A percentile compares a stretch with the other conserved stretches of the same genome.
phyloP scores from a whole-genome alignment of 1,140 invertebrate species.

The Dendroctonus ponderosae region DNA sequence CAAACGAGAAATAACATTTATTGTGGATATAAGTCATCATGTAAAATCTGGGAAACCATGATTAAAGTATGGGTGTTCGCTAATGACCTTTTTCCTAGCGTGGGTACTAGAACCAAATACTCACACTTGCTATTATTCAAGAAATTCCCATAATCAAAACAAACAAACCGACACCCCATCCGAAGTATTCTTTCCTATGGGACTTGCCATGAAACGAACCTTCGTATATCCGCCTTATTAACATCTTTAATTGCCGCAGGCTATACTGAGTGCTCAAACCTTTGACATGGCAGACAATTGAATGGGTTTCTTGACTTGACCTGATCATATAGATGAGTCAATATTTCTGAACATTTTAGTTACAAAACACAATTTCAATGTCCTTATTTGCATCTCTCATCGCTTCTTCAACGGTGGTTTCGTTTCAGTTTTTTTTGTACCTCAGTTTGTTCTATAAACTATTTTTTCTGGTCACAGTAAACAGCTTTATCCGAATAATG shows the following conservation, averaged over 20 bases:
- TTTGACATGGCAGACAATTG: too few species aligned
- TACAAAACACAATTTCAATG: too few species aligned
- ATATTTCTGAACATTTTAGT: too few species aligned
- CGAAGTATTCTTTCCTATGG: slow-evolving; percentile 17
- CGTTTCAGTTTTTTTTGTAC: neutral
- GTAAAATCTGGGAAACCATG: too few species aligned
- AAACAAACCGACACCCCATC: slow-evolving; percentile 18
- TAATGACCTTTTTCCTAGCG: slow-evolving; percentile 11
- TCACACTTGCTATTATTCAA: slow-evolving; percentile 13
- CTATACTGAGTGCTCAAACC: slow-evolving; percentile 2
- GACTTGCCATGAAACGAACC: slow-evolving; percentile 15
- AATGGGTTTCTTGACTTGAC: too few species aligned
- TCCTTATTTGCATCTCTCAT: too few species aligned
- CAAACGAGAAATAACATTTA: too few species aligned
- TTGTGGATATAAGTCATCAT: too few species aligned
- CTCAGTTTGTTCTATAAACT: neutral
- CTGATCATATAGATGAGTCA: too few species aligned
- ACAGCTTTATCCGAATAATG: neutral
- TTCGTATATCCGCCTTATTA: slow-evolving; percentile 17
- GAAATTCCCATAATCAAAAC: slow-evolving; percentile 24
- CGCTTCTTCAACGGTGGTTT: too few species aligned
- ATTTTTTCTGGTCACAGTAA: neutral
- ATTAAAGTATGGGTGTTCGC: neutral
- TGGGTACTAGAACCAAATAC: slow-evolving; percentile 6
- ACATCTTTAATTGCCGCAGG: slow-evolving; percentile 16